Base-by-base conservation (phyloP, 2,113 vertebrate species). In the Cavia aperea region DNA sequence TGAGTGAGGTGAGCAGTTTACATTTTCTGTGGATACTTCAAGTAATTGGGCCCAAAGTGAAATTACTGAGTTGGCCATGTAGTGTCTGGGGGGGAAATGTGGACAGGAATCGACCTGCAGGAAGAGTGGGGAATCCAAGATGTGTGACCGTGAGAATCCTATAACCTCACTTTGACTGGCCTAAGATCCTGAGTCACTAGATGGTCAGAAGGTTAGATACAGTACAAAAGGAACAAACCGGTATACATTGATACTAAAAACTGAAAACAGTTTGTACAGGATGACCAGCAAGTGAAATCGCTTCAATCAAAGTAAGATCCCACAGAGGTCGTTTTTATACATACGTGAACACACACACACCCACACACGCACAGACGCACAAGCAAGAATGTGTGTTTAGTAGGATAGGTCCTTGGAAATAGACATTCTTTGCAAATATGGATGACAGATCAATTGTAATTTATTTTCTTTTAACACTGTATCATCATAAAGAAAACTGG, bases 371-470 rank as follows among this genome's bases (percentile, higher is more conserved):
- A 97, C 96, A 95, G 95, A 97, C 97, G 94, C 97, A 97, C 96
- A 1, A 95, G 97, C 96, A 98, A 97, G 98, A 97, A 97, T 97
- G 97, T 96, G 85, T 97, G 97, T 98, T 97, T 97, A 94, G 86
- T 97, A 97, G 97, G 96, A 89, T 82, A 94, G 90, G 93, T 96
- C 97, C 97, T 97, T 97, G 98, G 97, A 98, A 98, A 98, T 97
- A 98, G 98, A 98, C 98, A 97, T 98, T 98, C 98, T 98, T 98
- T 98, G 98, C 98, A 98, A 98, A 97, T 98, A 97, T 98, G 97
- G 98, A 99, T 98, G 98, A 99, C 97, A 98, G 98, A 98, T 98
- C 97, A 98, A 97, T 98, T 98, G 98, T 98, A 98, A 98, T 98
- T 98, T 98, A 98, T 98, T 98, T 98, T 98, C 97, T 98, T 98